Evolutionary conservation across 2,888 invertebrate species (phyloP).

Genomic region (Lepidocyrtoides sp.): DNA sequence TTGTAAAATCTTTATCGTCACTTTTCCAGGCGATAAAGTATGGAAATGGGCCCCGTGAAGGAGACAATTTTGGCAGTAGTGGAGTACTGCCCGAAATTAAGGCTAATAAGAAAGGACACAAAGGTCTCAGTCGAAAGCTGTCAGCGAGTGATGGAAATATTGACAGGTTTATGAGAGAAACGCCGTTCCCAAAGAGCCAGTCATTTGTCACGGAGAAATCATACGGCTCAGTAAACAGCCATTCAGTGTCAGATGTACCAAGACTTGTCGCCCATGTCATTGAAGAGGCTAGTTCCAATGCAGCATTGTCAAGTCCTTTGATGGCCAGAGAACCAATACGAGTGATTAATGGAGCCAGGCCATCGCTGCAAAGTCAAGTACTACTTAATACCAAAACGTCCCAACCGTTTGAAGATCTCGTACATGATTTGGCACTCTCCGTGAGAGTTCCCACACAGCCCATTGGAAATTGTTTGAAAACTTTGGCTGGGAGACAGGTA

Average conservation of each 20-base stretch:
- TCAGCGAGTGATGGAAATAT: conserved; percentile 74
- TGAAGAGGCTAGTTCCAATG: conserved; percentile 54
- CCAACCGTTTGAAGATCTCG: conserved; percentile 97
- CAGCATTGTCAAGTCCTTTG: conserved; percentile 88
- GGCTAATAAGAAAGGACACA: conserved; percentile 32
- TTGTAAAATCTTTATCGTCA: conserved; percentile 77
- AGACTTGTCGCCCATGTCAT: conserved; percentile 80
- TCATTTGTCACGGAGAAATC: conserved; percentile 21
- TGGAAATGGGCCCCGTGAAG: conserved; percentile 62
- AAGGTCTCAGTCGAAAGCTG: conserved; percentile 38
- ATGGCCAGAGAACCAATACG: conserved; percentile 92
- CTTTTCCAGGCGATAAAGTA: conserved; percentile 84
- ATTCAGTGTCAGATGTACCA: conserved; percentile 75
- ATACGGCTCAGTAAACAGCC: conserved; percentile 61
- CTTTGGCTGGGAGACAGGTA: conserved; percentile 97
- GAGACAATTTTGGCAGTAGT: background rate
- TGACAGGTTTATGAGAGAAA: background rate
- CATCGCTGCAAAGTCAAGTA: conserved; percentile 96
- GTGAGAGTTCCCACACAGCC: conserved; percentile 91
- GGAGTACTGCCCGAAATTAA: background rate
- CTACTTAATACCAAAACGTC: conserved; percentile 96
- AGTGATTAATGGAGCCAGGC: conserved; percentile 97
- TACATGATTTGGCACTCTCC: conserved; percentile 97
- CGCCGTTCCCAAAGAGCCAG: background rate
- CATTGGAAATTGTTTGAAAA: conserved; percentile 96